Evolutionary conservation across 2,797 vertebrate genomes (phyloP), one percentile per base, ranked within the genome.

Genomic region (Steatocranus sp.): DNA sequence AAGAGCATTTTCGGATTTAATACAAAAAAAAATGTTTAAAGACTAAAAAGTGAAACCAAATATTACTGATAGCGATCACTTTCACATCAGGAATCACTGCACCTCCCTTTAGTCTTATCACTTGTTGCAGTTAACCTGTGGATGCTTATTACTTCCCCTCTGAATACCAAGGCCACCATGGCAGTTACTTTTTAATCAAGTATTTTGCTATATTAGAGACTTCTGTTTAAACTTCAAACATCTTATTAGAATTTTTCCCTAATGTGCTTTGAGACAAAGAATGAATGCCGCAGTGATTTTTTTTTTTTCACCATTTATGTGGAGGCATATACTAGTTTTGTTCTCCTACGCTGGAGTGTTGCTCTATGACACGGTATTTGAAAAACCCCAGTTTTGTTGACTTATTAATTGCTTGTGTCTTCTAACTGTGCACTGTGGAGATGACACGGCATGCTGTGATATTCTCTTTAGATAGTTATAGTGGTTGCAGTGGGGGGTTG

Each of bases 341-440:
- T 89, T 93, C 85, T 85, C 84, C 11, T 81, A 25, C 79, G 79
- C 79, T 38, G 85, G 38, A 75, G n/a, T 84, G 83, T 82, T 85
- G 30, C 74, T 74, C 78, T 66, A 49, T 91, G 88, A 92, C 86
- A 88, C 61, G 36, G 49, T 94, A 87, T 93, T 95, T 93, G 81
- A 94, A 89, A 94, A 91, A 75, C 87, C 87, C 85, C 81, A 38
- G 86, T 92, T 95, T 94, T 94, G 93, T 93, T 95, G 92, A 95
- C 93, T 95, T 96, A 95, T 95, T 96, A 95, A 96, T 96, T 95
- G 90, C 92, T 93, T 90, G 91, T 93, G 83, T 95, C 92, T 89
- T 92, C 91, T 92, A 88, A 93, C 88, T 85, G 95, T 93, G 92
- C 86, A 82, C 87, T 91, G 92, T 87, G 84, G 84, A 88, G 91